Percentiles rank a stretch among this genome's conserved stretches.
phyloP scores from a whole-genome alignment of 2,888 invertebrate species.

The Pseudococcus viburni region DNA sequence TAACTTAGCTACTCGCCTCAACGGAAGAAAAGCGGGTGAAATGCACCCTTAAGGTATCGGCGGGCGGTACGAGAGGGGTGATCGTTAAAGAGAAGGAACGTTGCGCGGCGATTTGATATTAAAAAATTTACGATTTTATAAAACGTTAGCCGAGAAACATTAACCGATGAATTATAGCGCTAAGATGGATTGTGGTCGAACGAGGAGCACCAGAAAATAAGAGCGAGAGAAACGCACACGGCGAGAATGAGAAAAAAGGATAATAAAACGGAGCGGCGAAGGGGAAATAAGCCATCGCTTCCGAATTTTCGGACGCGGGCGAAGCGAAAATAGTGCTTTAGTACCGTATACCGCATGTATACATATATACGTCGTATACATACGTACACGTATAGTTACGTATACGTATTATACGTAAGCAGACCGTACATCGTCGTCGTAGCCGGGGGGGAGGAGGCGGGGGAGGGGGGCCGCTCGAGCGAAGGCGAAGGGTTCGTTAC shows the following conservation, averaged over 20 bases:
- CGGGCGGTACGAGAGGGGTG: constrained; percentile 59
- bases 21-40: constrained; percentile 66
- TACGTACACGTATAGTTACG: background rate
- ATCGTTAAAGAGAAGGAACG: constrained; percentile 66
- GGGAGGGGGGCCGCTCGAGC: background rate
- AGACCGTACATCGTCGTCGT: background rate
- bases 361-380: no score
- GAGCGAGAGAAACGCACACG: constrained; percentile 33
- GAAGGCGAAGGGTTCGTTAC: constrained; percentile 60
- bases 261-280: constrained; percentile 61
- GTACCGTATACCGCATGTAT: no score
- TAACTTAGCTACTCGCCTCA: constrained; percentile 66
- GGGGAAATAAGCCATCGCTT: constrained; percentile 65
- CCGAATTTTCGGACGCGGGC: constrained; percentile 61
- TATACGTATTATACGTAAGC: background rate
- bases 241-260: constrained; percentile 60
- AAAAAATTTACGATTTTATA: constrained; percentile 66
- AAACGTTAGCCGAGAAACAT: constrained; percentile 66
- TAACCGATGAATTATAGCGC: constrained; percentile 66
- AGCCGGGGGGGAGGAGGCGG: background rate
- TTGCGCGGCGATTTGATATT: constrained; percentile 66
- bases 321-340: background rate
- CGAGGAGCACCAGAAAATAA: constrained; percentile 37
- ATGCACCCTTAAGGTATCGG: constrained; percentile 66
- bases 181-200: constrained; percentile 66